phyloP scores from a whole-genome alignment of 2,797 vertebrate genomes.

The Siniperca obscura region DNA sequence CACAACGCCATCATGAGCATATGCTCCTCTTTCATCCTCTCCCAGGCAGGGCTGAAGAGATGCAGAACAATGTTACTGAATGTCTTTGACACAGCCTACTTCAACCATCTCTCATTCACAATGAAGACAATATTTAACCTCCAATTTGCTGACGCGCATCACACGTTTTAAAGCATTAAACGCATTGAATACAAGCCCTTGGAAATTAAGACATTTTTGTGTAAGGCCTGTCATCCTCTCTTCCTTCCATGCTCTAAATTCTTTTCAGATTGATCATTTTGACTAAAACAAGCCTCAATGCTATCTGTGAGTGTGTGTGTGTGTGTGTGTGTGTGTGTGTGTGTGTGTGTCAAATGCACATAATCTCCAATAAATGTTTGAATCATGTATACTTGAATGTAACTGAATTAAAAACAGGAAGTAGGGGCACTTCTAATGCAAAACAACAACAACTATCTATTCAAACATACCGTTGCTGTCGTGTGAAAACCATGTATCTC shows the following conservation, averaged over 20 bases:
- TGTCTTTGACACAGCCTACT: slow-evolving; percentile 4
- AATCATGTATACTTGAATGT: neutral
- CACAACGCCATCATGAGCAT: slow-evolving; percentile 65
- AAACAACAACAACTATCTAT: neutral
- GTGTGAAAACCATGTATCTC: too few species aligned
- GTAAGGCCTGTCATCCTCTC: neutral
- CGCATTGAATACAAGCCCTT: neutral
- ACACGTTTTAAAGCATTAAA: slow-evolving; percentile 28
- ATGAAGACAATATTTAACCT: slow-evolving; percentile 6
- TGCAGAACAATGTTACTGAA: slow-evolving; percentile 19
- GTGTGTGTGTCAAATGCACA: neutral
- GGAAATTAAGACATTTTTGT: neutral
- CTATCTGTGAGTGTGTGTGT: neutral
- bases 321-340: neutral
- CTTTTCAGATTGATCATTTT: slow-evolving; percentile 33
- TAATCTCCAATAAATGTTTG: slow-evolving; percentile 1
- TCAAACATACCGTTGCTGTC: neutral
- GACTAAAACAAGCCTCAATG: neutral
- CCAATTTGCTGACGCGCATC: slow-evolving; percentile 10
- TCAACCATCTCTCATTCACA: slow-evolving; percentile 20
- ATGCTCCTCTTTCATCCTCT: slow-evolving; percentile 65
- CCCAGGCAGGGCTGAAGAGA: slow-evolving; percentile 33
- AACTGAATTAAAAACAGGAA: neutral
- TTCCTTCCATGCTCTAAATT: slow-evolving; percentile 18
- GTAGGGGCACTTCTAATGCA: neutral